Base-by-base conservation (phyloP, 2,113 vertebrate genomes). In the Ptilonorhynchus violaceus region DNA sequence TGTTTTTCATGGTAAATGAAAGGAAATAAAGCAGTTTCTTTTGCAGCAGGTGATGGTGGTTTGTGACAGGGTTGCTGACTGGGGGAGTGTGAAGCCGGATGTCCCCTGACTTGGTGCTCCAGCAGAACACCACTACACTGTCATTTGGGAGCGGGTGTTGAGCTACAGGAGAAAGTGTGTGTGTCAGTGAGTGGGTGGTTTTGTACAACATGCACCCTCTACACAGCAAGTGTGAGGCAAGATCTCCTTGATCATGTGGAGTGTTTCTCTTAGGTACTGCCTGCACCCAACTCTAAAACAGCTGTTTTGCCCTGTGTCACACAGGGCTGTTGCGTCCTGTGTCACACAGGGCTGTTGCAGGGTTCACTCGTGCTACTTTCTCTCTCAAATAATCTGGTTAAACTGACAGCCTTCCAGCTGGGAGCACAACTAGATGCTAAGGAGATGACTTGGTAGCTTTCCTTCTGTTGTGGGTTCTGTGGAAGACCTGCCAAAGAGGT, bases 101-200 rank as follows among this genome's bases (percentile, higher is more conserved):
- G 14, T 46, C 24, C 31, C 17, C 15, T 5, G 2, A 13, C 74
- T 72, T 0, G 0, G 21, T 44, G 53, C 19, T 52, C 15, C 19
- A 15, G 17, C 46, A 30, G 28, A 33, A 55, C 22, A 52, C 15
- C 0, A 2, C 58, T 27, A 11, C 2, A 2, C n/a, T 4, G 2
- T 27, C 6, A 2, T 24, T 67, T 52, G 75, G 53, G 47, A 93
- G 47, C 0, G 0, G 16, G 10, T 56, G 35, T 22, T 6, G 13
- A 58, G 50, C 31, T 31, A 20, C 27, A 49, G 44, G 7, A 22
- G 10, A 31, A 60, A 74, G 66, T 3, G 46, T 41, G 31, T 30
- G 15, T 5, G 27, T 9, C 22, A 4, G 2, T 30, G 46, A 11
- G 18, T 62, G 30, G 10, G 19, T 66, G 56, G 22, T 13, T 95